These are phyloP conservation scores for Adelges cooleyi DNA, from an alignment of 1,140 invertebrate genomes.

Conservation along the genomic window DNA sequence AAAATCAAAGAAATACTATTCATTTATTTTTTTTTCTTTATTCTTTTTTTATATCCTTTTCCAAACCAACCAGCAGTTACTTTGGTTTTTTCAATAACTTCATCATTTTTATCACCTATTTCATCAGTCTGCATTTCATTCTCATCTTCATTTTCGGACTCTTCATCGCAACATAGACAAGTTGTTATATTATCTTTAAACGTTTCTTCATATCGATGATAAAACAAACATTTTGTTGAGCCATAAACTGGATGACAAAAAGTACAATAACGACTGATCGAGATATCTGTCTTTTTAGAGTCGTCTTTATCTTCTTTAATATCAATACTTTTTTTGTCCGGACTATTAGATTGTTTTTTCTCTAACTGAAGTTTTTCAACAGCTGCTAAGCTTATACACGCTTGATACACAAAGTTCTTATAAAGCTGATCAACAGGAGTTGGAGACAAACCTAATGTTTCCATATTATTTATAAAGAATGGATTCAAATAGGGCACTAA, in stretches of 20 bases:
- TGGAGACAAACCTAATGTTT: not conserved
- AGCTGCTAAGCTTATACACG: not conserved
- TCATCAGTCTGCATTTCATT: constrained; percentile 3
- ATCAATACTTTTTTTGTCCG: not conserved
- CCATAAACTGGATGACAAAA: constrained; percentile 45
- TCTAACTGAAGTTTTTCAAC: constrained; percentile 8
- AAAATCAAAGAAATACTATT: too few species aligned
- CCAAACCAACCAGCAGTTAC: constrained; percentile 54
- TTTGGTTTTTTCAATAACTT: constrained; percentile 38
- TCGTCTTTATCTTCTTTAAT: constrained; percentile 17
- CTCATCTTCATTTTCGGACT: constrained; percentile 29
- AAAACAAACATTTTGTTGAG: constrained; percentile 44
- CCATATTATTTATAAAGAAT: constrained; percentile 24
- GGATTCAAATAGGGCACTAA: constrained; percentile 23
- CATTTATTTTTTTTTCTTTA: constrained; percentile 42
- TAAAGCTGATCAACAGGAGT: constrained; percentile 4
- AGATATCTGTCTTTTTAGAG: constrained; percentile 20
- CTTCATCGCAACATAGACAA: constrained; percentile 29
- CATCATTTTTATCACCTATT: constrained; percentile 33
- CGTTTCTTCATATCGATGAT: constrained; percentile 37
- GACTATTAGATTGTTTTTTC: not conserved
- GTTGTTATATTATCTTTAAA: not conserved
- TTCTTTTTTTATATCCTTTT: constrained; percentile 47
- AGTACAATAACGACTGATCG: constrained; percentile 37
- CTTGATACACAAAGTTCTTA: constrained; percentile 19